Evolutionary conservation across 1,140 invertebrate genomes (phyloP).

Genomic region (Ooceraea biroi): DNA sequence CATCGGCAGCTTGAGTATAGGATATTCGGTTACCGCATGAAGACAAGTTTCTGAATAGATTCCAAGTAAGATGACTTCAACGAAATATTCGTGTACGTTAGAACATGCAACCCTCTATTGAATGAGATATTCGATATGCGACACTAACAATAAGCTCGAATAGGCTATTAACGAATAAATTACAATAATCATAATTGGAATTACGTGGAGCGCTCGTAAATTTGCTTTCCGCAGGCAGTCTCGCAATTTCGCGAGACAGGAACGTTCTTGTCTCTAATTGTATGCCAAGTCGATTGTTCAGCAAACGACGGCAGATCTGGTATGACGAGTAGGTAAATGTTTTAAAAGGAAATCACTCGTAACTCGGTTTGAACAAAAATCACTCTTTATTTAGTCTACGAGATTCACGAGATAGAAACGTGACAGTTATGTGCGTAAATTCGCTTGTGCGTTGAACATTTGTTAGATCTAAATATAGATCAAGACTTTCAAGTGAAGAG

Average conservation of each 20-base stretch:
- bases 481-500: not conserved
- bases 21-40: not conserved
- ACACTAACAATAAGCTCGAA: not conserved
- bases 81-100: not conserved
- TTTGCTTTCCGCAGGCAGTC: not conserved
- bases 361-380: not conserved
- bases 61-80: not conserved
- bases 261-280: not conserved
- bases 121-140: not conserved
- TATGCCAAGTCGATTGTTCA: not conserved
- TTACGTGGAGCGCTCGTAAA: not conserved
- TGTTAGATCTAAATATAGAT: not conserved
- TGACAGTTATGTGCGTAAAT: not conserved
- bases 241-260: not conserved
- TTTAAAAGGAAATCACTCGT: not conserved
- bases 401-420: not conserved
- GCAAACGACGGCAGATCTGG: not conserved
- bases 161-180: constrained; percentile 15
- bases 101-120: not conserved
- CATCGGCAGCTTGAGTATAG: not conserved
- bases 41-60: not conserved
- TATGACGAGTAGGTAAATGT: constrained; percentile 1
- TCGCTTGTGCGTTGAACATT: not conserved
- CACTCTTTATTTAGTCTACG: not conserved
- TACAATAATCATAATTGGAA: constrained; percentile 37